Evolutionary conservation across 1,140 invertebrate genomes (phyloP), one percentile per base, ranked within the genome.

Genomic region (Drosophila jambulina): DNA sequence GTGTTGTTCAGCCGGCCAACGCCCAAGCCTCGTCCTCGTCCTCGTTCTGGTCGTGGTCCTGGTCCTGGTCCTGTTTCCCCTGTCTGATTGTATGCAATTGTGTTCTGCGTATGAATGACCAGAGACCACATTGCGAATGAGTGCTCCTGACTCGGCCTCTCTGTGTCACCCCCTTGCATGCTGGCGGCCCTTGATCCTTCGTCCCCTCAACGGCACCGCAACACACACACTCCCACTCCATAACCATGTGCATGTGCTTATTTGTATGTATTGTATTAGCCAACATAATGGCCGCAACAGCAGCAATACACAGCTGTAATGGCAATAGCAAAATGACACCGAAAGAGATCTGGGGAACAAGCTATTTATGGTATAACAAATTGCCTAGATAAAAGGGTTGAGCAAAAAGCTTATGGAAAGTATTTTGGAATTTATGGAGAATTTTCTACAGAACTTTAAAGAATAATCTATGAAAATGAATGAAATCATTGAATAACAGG

Each of bases 181-280:
- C 3, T 23, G 29, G 59, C 10, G 43, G 60, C 36, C 56, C 36
- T 34, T 57, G 34, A 17, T n/a, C 63, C 34, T 43, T 38, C 48
- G 25, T 58, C 36, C 29, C 48, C 54, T 27, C 46, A n/a, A 4
- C 43, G 7, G 19, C 56, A 46, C 43, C 64, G 23, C 59, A 67
- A 29, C 32, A 46, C 25, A 19, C 48, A 42, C 40, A 3, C 78
- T 12, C 51, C 40, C 42, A 21, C 60, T 71, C 38, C 25, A 49
- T 56, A 25, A n/a, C 46, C 43, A 67, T 74, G 57, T 84, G 64
- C 76, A 82, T 88, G 69, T 74, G 86, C 85, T 82, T 90, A 91
- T 90, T 90, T 90, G 86, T 91, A 76, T 91, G 85, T 85, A 90
- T 90, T 88, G 80, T 90, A 88, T 88, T 88, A 88, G 84, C 85